Percentiles rank a stretch among this genome's conserved stretches.
These are phyloP conservation scores for Caenorhabditis wallacei DNA, from an alignment of 2,888 invertebrate genomes.

Conservation along the genomic window DNA sequence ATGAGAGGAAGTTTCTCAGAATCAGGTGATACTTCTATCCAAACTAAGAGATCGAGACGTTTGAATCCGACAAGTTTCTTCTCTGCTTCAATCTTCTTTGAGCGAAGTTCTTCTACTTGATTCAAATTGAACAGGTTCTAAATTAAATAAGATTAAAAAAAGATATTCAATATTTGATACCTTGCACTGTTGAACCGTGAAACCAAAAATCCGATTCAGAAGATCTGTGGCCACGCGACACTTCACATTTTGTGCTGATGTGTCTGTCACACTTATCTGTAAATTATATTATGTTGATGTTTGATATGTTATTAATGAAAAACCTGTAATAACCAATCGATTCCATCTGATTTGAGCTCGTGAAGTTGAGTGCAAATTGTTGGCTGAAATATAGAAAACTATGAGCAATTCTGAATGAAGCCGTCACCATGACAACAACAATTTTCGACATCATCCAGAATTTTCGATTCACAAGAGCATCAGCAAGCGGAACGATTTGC, in stretches of 20 bases:
- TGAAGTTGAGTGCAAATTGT: constrained; percentile 53
- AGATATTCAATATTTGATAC: neutral
- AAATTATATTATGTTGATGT: neutral
- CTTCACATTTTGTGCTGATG: neutral
- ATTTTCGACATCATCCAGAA: constrained; percentile 65
- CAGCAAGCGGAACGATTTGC: constrained; percentile 45
- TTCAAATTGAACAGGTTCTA: constrained; percentile 20
- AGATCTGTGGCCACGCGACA: constrained; percentile 53
- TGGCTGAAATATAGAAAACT: constrained; percentile 34
- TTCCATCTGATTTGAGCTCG: constrained; percentile 56
- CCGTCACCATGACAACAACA: constrained; percentile 50
- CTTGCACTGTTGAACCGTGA: constrained; percentile 58
- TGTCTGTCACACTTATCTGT: constrained; percentile 53
- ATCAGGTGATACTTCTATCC: constrained; percentile 56
- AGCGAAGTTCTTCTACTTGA: constrained; percentile 31
- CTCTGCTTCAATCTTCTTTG: constrained; percentile 26
- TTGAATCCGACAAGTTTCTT: constrained; percentile 46
- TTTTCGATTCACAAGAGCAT: constrained; percentile 52
- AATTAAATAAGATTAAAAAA: neutral
- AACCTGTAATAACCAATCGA: constrained; percentile 58
- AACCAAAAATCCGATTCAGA: constrained; percentile 57
- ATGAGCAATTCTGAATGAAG: no score
- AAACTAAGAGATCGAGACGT: constrained; percentile 54
- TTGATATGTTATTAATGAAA: neutral
- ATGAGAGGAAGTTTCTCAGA: constrained; percentile 42